Base-by-base conservation (phyloP, 2,888 invertebrate genomes). In the Limnephilus marmoratus region DNA sequence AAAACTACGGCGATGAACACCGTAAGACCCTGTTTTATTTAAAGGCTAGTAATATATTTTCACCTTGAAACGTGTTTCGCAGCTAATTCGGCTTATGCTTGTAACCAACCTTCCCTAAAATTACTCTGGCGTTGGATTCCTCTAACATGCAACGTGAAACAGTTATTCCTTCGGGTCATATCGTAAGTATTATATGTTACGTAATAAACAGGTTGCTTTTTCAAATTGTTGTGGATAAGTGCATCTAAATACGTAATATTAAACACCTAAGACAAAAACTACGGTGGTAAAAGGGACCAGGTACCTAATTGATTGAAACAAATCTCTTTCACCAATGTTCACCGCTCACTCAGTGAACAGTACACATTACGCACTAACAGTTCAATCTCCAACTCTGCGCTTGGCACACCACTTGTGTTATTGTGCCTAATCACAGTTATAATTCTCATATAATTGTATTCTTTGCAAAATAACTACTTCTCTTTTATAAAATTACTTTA, bases 381-480 rank as follows among this genome's bases (percentile, higher is more conserved):
- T 41, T 29, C 29, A 13, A 45, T 31, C 49, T 49, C 15, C 15
- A 15, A n/a, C 88, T 18, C 34, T 83, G 24, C 7, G 18, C 41
- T 93, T 92, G 92, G 92, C 93, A 93, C 92, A 92, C 92, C 90
- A 93, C 91, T 82, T 85, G 68, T 91, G 85, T 68, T 90, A 90
- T 90, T 81, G 31, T 90, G 95, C 94, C 95, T 95, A 95, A 96
- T 96, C 96, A 96, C 96, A 96, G 96, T 96, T 96, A 96, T 95
- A 95, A 96, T 95, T 96, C 95, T 95, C 95, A 95, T 95, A 95
- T 96, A 95, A 93, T 93, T 88, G 68, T 88, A 94, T 94, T 94
- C 94, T 94, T 94, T 94, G 94, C 94, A 95, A 95, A 92, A 92
- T 93, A 92, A 90, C 96, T 95, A 94, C 88, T 94, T 94, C 94